Percentiles rank a stretch among this genome's conserved stretches.
These are phyloP conservation scores for Heliconius hewitsoni DNA, from an alignment of 1,140 invertebrate species.

Conservation along the genomic window DNA sequence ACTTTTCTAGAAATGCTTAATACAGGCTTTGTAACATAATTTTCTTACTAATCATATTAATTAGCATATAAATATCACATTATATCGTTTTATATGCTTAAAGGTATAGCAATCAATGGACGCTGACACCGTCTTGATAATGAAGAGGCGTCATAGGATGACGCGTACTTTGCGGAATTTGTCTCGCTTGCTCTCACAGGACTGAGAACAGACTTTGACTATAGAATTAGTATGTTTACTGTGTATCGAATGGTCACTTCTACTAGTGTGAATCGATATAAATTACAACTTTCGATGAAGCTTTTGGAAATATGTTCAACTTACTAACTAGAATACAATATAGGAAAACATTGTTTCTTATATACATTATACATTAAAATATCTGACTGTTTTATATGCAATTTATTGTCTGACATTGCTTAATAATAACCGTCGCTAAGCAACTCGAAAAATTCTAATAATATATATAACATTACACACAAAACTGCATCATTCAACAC, in stretches of 20 bases:
- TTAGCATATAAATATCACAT: background rate
- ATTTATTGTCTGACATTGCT: no score
- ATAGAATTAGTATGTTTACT: slow-evolving; percentile 33
- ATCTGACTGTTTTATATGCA: no score
- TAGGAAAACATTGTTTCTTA: no score
- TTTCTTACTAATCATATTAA: background rate
- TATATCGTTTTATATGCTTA: slow-evolving; percentile 48
- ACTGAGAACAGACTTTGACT: background rate
- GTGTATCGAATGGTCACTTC: slow-evolving; percentile 19
- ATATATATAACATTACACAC: no score
- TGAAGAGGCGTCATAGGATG: slow-evolving; percentile 67
- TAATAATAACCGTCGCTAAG: no score
- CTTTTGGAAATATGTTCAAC: background rate
- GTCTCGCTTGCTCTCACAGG: slow-evolving; percentile 47
- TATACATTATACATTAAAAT: no score
- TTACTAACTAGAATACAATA: no score
- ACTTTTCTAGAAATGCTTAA: background rate
- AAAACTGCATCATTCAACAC: no score
- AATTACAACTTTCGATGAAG: background rate
- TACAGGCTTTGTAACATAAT: background rate
- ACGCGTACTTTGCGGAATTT: slow-evolving; percentile 62
- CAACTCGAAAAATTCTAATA: no score
- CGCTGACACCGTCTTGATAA: slow-evolving; percentile 59
- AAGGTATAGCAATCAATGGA: slow-evolving; percentile 50
- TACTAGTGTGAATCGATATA: background rate